These are phyloP conservation scores for Mormoops blainvillei DNA, from an alignment of 2,113 vertebrate species.

Conservation along the genomic window DNA sequence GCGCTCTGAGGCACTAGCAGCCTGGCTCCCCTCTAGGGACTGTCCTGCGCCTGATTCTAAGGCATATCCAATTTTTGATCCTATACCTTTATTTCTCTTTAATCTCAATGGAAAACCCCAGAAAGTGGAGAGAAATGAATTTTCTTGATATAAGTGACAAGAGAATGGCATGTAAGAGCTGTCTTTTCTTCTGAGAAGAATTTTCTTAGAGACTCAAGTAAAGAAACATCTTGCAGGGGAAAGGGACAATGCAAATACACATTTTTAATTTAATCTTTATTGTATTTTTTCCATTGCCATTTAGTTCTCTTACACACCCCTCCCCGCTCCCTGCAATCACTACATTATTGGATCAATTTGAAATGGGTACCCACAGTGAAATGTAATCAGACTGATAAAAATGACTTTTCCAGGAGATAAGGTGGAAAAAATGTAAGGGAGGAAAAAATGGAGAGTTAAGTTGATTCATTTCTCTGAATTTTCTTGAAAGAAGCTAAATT, in stretches of 20 bases:
- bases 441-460: background rate
- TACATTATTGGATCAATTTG: background rate
- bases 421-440: background rate
- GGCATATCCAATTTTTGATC: background rate
- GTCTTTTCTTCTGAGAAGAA: background rate
- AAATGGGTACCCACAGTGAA: background rate
- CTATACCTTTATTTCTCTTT: background rate
- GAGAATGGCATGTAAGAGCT: background rate
- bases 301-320: too few relatives aligned
- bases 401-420: background rate
- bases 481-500: conserved; percentile 39
- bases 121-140: background rate
- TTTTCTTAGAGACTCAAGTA: background rate
- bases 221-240: background rate
- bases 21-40: background rate
- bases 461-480: background rate
- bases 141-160: background rate
- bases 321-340: too few relatives aligned
- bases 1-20: background rate
- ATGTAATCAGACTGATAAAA: background rate
- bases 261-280: too few relatives aligned
- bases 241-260: background rate
- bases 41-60: background rate
- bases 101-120: background rate
- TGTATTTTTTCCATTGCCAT: too few relatives aligned